phyloP scores from a whole-genome alignment of 2,888 invertebrate genomes.

The Lithophane semibrunnea region DNA sequence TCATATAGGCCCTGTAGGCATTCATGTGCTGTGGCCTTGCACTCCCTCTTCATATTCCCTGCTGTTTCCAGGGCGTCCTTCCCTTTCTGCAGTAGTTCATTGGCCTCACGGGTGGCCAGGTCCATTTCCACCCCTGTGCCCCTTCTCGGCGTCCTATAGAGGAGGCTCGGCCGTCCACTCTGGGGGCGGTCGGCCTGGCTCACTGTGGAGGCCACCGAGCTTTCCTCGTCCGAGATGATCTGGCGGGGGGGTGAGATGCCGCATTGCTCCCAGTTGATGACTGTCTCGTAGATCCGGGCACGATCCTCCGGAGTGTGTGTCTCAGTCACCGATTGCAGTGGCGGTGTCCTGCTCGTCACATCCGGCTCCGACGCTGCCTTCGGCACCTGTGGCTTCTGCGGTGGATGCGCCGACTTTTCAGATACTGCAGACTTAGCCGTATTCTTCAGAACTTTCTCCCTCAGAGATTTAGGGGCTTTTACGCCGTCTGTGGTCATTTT shows the following conservation, averaged over 20 bases:
- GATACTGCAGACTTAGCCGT: background rate
- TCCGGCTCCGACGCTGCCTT: background rate
- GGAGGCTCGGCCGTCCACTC: background rate
- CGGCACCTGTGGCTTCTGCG: background rate
- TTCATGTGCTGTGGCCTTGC: background rate
- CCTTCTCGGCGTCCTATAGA: background rate
- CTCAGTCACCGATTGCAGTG: background rate
- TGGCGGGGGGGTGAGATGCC: background rate
- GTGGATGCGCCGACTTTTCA: background rate
- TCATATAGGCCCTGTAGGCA: background rate
- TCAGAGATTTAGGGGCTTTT: background rate
- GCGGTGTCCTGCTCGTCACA: background rate
- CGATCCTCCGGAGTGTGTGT: background rate
- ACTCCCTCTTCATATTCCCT: background rate
- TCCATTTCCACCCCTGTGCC: constrained; percentile 14
- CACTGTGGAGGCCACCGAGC: background rate
- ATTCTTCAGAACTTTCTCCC: background rate
- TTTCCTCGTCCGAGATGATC: background rate
- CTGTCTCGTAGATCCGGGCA: background rate
- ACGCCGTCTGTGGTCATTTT: background rate
- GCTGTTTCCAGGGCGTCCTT: background rate
- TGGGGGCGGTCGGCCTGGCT: too few relatives aligned
- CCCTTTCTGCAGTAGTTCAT: background rate
- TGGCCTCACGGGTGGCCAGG: background rate
- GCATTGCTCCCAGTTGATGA: background rate